Base-by-base conservation (phyloP, 2,888 invertebrate genomes). In the Priocnemis perturbator region DNA sequence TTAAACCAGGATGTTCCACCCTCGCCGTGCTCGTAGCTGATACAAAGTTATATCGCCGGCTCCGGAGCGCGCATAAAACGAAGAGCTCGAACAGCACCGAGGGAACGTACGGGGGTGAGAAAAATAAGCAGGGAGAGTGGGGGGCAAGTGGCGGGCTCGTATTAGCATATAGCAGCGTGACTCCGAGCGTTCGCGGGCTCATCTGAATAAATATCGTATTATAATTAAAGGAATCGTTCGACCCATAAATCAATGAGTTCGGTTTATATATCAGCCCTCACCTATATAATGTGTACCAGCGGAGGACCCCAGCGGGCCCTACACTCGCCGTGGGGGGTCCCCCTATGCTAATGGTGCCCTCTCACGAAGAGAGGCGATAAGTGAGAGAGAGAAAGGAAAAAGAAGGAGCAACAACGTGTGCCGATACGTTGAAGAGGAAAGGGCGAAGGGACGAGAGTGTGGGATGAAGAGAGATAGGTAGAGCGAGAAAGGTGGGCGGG, bases 191-290 rank as follows among this genome's bases (percentile, higher is more conserved):
- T 81, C 76, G 82, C 82, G 81, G 81, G 77, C 83, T 85, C 86
- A 88, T 89, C 85, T 87, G 89, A 89, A 89, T 89, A 89, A 89
- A 89, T 88, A 88, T 88, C 87, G 86, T 88, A 88, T 89, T 88
- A 88, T 89, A 89, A 89, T 89, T 89, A 89, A 89, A 89, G 85
- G 87, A 86, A 89, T 88, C 85, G 85, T 84, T 84, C 83, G 85
- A 83, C 81, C 80, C 85, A 88, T 89, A 89, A 89, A 89, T 89
- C 88, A 88, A 86, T 86, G 85, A 77, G 76, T 75, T 84, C 82
- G 86, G 87, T 89, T 88, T 88, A 87, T 89, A 88, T 88, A 88
- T 88, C 87, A 88, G 85, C 76, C 79, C 83, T 79, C 77, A 74
- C 81, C 81, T 85, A 83, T 85, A 83, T 85, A 85, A 86, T 84